A percentile compares a stretch with the other conserved stretches of the same genome.
phyloP scores from a whole-genome alignment of 2,113 vertebrate species.

The Albula goreensis region DNA sequence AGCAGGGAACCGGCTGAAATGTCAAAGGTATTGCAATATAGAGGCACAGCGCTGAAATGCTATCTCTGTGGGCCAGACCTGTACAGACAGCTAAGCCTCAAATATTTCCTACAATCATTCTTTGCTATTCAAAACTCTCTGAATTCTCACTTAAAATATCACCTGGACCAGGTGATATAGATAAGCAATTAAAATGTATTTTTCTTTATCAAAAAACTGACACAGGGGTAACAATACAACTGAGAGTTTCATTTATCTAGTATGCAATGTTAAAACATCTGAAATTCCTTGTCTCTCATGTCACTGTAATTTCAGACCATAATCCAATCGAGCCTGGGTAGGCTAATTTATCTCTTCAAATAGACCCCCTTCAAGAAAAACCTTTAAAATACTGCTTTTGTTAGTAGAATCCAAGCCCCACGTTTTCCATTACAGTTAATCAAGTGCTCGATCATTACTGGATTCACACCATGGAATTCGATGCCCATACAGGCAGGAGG shows the following conservation, averaged over 20 bases:
- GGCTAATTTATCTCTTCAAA: background rate
- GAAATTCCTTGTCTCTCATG: background rate
- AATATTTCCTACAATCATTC: background rate
- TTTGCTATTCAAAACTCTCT: background rate
- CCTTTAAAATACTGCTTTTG: conserved; percentile 4
- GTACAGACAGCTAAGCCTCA: background rate
- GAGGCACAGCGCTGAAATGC: background rate
- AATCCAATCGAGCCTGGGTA: background rate
- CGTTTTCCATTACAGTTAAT: background rate
- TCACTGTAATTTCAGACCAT: background rate
- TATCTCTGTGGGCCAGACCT: background rate
- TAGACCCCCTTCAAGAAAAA: background rate
- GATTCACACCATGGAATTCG: background rate
- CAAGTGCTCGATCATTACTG: background rate
- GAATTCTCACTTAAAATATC: background rate
- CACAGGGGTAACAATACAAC: background rate
- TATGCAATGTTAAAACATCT: background rate
- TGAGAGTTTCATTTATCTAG: background rate
- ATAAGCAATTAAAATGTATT: background rate
- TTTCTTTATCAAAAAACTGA: background rate
- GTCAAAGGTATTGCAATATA: background rate
- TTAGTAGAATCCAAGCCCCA: background rate
- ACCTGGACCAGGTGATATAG: background rate
- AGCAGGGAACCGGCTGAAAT: background rate
- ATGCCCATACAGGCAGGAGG: background rate